Evolutionary conservation across 2,888 invertebrate genomes (phyloP), one percentile per base, ranked within the genome.

Genomic region (Sepioteuthis lessoniana): DNA sequence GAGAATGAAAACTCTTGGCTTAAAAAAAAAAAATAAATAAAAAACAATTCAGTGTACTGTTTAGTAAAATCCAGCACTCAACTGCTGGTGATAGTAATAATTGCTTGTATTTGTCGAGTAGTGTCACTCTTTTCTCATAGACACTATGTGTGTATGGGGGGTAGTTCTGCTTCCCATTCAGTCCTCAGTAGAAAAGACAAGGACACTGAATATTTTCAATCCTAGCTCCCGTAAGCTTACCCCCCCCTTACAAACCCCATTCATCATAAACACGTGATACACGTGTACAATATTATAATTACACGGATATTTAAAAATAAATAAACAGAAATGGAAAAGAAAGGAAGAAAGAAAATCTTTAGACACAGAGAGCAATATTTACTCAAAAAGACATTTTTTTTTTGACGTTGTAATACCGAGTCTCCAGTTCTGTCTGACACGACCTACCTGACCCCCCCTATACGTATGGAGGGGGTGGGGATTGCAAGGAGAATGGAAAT

Each of bases 371-470:
- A n/a, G n/a, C 19, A 76, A 76, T 76, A 76, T 76, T 76, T 76
- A 76, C 76, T 76, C 76, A 76, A 76, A 76, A 76, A 76, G 76
- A 76, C 76, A 76, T 76, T 21, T 76, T 76, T 31, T n/a, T n/a
- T 76, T 55, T 55, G 76, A 76, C 76, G n/a, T 76, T 76, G 76
- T 76, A 76, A 76, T 76, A 76, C n/a, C n/a, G 13, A 76, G 76
- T 76, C 76, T 76, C 76, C 76, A 76, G n/a, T 76, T 76, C 76
- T 16, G n/a, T 76, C 35, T 76, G 76, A 76, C 76, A 76, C 76
- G 76, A 76, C 76, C 76, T 76, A n/a, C 13, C 76, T 76, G 76
- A 76, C 76, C 76, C 55, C 76, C 55, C 60, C 76, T n/a, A n/a
- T 16, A 35, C n/a, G 76, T 76, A 13, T n/a, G n/a, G n/a, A 21